These are phyloP conservation scores for Nixonia krombeini DNA, from an alignment of 1,140 invertebrate species.

Conservation along the genomic window DNA sequence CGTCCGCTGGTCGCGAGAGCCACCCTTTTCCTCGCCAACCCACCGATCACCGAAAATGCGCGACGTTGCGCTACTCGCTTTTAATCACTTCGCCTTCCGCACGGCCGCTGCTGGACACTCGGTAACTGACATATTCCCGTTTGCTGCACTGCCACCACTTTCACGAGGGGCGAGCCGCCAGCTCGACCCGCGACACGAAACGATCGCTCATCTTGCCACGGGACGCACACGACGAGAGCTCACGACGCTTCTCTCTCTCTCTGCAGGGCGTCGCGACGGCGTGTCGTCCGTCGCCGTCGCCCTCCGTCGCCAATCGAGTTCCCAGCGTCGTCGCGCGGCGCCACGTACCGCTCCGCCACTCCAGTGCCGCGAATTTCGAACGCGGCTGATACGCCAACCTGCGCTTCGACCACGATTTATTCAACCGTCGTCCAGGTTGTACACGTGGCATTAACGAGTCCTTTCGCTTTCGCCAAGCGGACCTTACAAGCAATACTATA, in stretches of 20 bases:
- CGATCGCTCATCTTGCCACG: constrained; percentile 43
- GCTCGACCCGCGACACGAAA: constrained; percentile 23
- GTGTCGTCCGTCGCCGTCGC: constrained; percentile 1
- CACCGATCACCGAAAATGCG: no score
- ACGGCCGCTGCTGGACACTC: no score
- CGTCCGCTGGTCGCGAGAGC: no score
- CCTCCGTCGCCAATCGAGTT: constrained; percentile 1
- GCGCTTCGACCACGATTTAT: neutral
- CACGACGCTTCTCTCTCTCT: neutral
- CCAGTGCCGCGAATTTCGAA: neutral
- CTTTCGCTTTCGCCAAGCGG: no score
- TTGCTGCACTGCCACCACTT: neutral
- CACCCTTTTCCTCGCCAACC: no score
- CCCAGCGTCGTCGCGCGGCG: constrained; percentile 12
- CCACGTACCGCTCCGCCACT: neutral
- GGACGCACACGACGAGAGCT: constrained; percentile 18
- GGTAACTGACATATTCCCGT: neutral
- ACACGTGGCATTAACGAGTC: no score
- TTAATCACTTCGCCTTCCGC: no score
- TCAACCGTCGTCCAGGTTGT: no score
- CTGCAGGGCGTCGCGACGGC: constrained; percentile 3
- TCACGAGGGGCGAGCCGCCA: neutral
- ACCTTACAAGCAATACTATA: no score
- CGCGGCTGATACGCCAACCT: no score
- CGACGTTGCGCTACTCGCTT: no score